Conservation (phyloP, 2,113 vertebrate species). For the Psilopsiagon aurifrons region DNA sequence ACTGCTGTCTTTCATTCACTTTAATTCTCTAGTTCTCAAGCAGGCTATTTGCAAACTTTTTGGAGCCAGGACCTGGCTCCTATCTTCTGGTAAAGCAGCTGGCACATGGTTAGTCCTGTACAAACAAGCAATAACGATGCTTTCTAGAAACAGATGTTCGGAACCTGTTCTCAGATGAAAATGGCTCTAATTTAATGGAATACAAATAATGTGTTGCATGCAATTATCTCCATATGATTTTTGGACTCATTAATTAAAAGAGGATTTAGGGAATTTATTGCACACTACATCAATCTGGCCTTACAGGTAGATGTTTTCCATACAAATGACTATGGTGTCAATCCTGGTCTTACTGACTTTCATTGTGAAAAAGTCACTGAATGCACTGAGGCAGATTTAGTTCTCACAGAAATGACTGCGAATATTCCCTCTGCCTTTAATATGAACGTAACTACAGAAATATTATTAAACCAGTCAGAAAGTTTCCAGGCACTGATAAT, state of each 20-base stretch:
- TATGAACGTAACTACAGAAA: not conserved
- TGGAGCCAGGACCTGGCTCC: not conserved
- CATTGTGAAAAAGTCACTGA: not conserved
- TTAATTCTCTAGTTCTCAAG: not conserved
- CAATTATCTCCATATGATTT: slow-evolving; percentile 59
- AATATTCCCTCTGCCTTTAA: not conserved
- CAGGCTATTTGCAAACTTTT: not conserved
- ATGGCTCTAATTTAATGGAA: slow-evolving; percentile 50
- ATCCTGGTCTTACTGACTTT: not conserved
- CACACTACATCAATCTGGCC: not conserved
- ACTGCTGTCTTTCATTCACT: not conserved
- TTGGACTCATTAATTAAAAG: slow-evolving; percentile 75
- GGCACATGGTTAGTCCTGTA: slow-evolving; percentile 12
- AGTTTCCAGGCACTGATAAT: not conserved
- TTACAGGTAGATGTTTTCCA: slow-evolving; percentile 34
- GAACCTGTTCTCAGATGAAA: slow-evolving; percentile 35
- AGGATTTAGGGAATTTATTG: slow-evolving; percentile 74
- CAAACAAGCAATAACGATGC: slow-evolving; percentile 49
- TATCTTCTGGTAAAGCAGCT: slow-evolving; percentile 40
- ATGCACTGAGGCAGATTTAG: not conserved
- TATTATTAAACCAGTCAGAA: not conserved
- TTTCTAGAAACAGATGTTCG: slow-evolving; percentile 57
- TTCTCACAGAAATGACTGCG: not conserved
- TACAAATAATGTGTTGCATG: slow-evolving; percentile 52
- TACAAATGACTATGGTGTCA: not conserved